phyloP scores from a whole-genome alignment of 1,140 invertebrate species.

The Charaxes varanes region DNA sequence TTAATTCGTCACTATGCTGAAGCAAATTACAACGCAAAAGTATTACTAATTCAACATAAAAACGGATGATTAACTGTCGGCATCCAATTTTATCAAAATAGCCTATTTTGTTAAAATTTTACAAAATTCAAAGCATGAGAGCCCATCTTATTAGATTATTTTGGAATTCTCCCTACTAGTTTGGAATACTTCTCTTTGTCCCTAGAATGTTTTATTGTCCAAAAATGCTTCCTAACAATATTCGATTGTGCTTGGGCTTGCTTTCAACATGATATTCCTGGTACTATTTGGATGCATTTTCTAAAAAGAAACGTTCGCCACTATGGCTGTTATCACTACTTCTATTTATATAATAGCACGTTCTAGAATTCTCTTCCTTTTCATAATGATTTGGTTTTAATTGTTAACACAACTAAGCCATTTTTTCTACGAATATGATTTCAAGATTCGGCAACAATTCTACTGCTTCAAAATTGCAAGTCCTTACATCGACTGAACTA shows the following conservation, averaged over 20 bases:
- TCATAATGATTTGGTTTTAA: slow-evolving; percentile 17
- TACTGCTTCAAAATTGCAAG: slow-evolving; percentile 6
- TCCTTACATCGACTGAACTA: slow-evolving; percentile 2
- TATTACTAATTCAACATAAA: slow-evolving; percentile 5
- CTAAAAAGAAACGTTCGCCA: slow-evolving; percentile 36
- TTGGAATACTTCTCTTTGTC: slow-evolving; percentile 22
- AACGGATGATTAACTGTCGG: slow-evolving; percentile 54
- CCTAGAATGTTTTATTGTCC: slow-evolving; percentile 39
- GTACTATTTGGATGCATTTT: slow-evolving; percentile 35
- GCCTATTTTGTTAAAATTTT: slow-evolving; percentile 14
- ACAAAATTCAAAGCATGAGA: slow-evolving; percentile 54
- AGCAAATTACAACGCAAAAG: neutral
- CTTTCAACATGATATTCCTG: slow-evolving; percentile 52
- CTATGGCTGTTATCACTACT: slow-evolving; percentile 37
- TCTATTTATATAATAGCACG: slow-evolving; percentile 53
- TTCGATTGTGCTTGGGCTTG: slow-evolving; percentile 67
- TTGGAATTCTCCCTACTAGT: slow-evolving; percentile 35
- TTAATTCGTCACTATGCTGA: slow-evolving; percentile 35
- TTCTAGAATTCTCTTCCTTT: slow-evolving; percentile 38
- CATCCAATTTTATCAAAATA: slow-evolving; percentile 28
- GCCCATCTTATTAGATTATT: slow-evolving; percentile 46
- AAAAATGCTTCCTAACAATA: slow-evolving; percentile 47
- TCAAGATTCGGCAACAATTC: slow-evolving; percentile 1
- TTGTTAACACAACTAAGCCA: slow-evolving; percentile 11
- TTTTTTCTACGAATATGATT: slow-evolving; percentile 10